Conservation (phyloP, 1,140 invertebrate genomes). For the Trichonephila inaurata region DNA sequence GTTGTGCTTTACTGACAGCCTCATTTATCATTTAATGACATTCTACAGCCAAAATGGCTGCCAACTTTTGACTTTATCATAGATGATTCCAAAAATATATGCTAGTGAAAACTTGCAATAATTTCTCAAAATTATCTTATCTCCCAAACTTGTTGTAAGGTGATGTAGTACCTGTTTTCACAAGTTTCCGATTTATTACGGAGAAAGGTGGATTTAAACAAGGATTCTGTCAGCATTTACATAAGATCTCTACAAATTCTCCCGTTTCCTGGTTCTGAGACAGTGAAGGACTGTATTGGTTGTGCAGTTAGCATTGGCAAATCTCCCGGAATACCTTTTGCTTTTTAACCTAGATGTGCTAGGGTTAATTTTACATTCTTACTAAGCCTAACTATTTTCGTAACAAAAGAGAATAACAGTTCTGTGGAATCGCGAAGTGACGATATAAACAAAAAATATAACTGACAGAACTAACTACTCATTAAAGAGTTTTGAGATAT, state of each 20-base stretch:
- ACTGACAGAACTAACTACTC: too few species aligned
- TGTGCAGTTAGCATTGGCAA: slow-evolving; percentile 2
- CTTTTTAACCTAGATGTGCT: slow-evolving; percentile 18
- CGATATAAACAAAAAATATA: too few species aligned
- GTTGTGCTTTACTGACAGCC: too few species aligned
- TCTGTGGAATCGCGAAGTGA: not conserved
- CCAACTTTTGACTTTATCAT: too few species aligned
- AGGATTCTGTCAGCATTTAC: not conserved
- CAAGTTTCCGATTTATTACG: not conserved
- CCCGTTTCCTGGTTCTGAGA: not conserved
- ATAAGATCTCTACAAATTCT: not conserved
- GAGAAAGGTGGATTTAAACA: not conserved
- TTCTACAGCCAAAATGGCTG: too few species aligned
- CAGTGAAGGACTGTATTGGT: not conserved
- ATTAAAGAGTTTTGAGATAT: too few species aligned
- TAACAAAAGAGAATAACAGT: not conserved
- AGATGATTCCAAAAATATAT: too few species aligned
- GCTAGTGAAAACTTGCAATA: too few species aligned
- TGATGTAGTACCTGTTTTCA: not conserved
- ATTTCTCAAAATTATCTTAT: not conserved
- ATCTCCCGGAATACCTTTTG: not conserved
- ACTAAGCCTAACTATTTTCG: slow-evolving; percentile 10
- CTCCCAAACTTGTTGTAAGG: not conserved
- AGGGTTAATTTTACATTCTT: slow-evolving; percentile 25
- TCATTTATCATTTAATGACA: too few species aligned